Base-by-base conservation (phyloP, 2,888 invertebrate species). In the Digitonthophagus gazella region DNA sequence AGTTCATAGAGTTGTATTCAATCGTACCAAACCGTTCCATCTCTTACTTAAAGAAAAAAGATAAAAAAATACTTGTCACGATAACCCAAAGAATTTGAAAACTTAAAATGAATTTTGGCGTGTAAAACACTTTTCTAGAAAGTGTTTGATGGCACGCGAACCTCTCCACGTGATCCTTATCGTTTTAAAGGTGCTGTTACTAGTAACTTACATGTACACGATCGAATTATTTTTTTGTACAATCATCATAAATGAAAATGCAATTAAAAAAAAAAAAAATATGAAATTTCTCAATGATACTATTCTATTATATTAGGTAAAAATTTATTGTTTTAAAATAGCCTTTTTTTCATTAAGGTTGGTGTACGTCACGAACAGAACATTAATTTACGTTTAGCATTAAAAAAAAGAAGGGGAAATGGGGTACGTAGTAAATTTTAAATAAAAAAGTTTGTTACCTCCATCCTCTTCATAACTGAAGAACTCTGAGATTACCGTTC, bases 101-200 rank as follows among this genome's bases (percentile, higher is more conserved):
- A 61, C 61, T 61, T 61, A 61, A 61, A 61, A 61, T 61, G 61
- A 61, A 61, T 61, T 61, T 20, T 61, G 61, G 61, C 61, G 61
- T 61, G 61, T 5, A 19, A 44, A 44, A 44, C 28, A 44, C 28
- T n/a, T 61, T 19, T 18, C 19, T 61, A 16, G 61, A n/a, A 19
- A 61, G 18, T 18, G 61, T n/a, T 5, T 18, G 20, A 11, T 18
- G 18, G 20, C 61, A 61, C 20, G 61, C 61, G 61, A 61, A n/a
- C 20, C 19, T 20, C 20, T 61, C 18, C 19, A 61, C 61, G 61
- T 19, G 19, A 20, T 19, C 16, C 19, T 57, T 18, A 61, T 61
- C 20, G 61, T 19, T n/a, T 61, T 44, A 11, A 44, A 44, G n/a
- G 28, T 44, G 28, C 3, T 44, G 28, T 44, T 44, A 44, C 6